Evolutionary conservation across 2,888 invertebrate species (phyloP), one percentile per base, ranked within the genome.

Genomic region (Caenorhabditis uteleia): DNA sequence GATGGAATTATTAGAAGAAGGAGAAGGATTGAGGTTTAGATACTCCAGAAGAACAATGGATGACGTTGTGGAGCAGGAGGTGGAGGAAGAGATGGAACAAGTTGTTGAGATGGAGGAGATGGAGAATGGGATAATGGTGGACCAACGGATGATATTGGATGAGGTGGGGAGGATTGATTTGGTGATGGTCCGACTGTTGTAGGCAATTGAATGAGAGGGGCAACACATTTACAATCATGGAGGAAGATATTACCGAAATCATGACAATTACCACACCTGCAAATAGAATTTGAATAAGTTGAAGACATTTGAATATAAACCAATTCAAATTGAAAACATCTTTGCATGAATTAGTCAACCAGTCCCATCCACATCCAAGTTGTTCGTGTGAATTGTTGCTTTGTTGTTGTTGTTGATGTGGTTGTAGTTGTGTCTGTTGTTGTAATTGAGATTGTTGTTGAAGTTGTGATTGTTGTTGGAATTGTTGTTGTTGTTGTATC

Each of bases 191-290:
- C 46, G 40, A 48, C 38, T 21, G 66, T 60, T 6, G 66, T 67
- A 12, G 68, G 71, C 8, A 72, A 55, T 21, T 51, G 66, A 3
- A 66, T 55, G 16, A 75, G 46, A 1, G 75, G 75, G 10, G 62
- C 68, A 8, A 73, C 60, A 42, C 80, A 80, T 57, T 77, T 77
- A 66, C 80, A 80, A 55, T 80, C 79, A 65, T 80, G 80, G 34
- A 79, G 60, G 68, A 80, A 80, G 23, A 76, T 68, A 43, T 80
- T 79, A 23, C 79, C 79, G 44, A 80, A 78, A 54, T 80, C 79
- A 39, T 70, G 68, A 50, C 79, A 80, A 42, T 72, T 67, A 8
- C 73, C 72, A 39, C 79, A 78, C 77, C 77, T 57, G 42, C 33
- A 69, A 29, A 45, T 10, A 23, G 23, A 12, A 39, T 7, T 23